These are phyloP conservation scores for Cyprinus carpio DNA, from an alignment of 2,113 vertebrate species.

Conservation along the genomic window DNA sequence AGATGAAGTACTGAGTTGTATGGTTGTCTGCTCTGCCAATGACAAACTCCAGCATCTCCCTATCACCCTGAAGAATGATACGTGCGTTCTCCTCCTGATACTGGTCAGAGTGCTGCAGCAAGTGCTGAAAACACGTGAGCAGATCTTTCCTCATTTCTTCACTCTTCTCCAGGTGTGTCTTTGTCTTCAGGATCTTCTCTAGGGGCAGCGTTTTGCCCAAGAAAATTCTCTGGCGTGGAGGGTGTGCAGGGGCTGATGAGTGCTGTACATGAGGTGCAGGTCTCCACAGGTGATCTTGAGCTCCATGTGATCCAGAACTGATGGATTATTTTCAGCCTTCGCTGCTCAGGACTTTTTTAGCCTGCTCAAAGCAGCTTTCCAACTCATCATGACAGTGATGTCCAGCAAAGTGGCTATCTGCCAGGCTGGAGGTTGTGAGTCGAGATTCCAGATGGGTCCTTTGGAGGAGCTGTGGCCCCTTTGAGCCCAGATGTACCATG, in stretches of 20 bases:
- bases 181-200: constrained; percentile 50
- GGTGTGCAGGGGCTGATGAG: constrained; percentile 39
- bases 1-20: constrained; percentile 45
- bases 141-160: constrained; percentile 47
- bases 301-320: constrained; percentile 32
- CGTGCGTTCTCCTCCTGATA: constrained; percentile 43
- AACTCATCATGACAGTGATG: constrained; percentile 54
- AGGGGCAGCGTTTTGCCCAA: constrained; percentile 38
- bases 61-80: constrained; percentile 51
- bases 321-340: constrained; percentile 45
- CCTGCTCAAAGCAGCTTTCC: constrained; percentile 49
- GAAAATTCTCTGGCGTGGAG: constrained; percentile 26
- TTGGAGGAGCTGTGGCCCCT: constrained; percentile 48
- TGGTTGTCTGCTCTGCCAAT: constrained; percentile 36
- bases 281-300: constrained; percentile 51
- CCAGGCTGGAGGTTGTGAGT: constrained; percentile 25
- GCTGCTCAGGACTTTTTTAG: constrained; percentile 17
- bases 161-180: constrained; percentile 35
- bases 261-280: constrained; percentile 49
- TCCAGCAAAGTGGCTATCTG: constrained; percentile 50
- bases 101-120: constrained; percentile 45
- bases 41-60: constrained; percentile 55
- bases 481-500: not conserved
- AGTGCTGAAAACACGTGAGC: constrained; percentile 50
- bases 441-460: constrained; percentile 33